Conservation (phyloP, 2,888 invertebrate genomes). For the Ametastegia equiseti region DNA sequence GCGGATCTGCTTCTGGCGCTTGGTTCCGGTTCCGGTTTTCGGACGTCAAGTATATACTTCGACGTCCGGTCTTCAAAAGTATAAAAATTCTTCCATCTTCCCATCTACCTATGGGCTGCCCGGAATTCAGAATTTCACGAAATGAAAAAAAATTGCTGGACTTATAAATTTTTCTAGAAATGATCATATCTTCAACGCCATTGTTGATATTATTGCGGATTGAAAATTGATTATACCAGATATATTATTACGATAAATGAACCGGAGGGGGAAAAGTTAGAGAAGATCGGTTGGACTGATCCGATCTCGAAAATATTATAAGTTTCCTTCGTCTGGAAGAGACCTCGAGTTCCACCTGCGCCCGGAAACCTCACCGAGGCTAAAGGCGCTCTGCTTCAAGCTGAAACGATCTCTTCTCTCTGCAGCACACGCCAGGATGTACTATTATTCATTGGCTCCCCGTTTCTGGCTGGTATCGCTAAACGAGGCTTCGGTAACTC, state of each 20-base stretch:
- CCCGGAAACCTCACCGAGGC: constrained; percentile 14
- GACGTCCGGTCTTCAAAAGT: neutral
- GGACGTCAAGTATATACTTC: neutral
- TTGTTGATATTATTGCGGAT: too few species aligned
- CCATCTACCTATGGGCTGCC: neutral
- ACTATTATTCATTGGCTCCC: neutral
- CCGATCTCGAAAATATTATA: neutral
- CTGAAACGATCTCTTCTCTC: constrained; percentile 5
- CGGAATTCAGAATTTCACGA: neutral
- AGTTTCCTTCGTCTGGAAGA: neutral
- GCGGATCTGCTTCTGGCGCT: constrained; percentile 2
- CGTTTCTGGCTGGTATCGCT: neutral
- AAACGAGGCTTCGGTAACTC: too few species aligned
- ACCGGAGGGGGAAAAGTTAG: too few species aligned
- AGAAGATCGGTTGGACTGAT: neutral
- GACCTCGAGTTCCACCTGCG: constrained; percentile 16
- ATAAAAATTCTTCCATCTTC: neutral
- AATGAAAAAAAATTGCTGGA: too few species aligned
- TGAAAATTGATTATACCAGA: too few species aligned
- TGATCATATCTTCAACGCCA: too few species aligned
- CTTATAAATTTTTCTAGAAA: too few species aligned
- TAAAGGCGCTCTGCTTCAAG: constrained; percentile 1
- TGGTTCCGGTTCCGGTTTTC: constrained; percentile 37
- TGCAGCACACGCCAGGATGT: neutral
- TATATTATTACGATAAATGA: too few species aligned